Conservation (phyloP, 1,140 invertebrate genomes). For the Hycleus phaleratus region DNA sequence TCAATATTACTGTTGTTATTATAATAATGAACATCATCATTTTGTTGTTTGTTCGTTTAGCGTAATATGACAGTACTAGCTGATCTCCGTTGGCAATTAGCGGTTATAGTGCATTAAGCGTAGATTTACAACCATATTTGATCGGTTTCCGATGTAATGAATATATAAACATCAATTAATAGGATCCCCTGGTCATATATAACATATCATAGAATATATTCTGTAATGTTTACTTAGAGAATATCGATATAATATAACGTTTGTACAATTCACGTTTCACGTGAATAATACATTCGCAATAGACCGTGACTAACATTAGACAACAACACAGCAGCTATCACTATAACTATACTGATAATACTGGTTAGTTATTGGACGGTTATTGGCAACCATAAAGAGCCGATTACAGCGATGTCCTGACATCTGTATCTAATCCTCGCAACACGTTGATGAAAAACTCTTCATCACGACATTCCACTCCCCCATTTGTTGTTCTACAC, state of each 20-base stretch:
- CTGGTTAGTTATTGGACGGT: slow-evolving; percentile 25
- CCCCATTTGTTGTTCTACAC: too few relatives aligned
- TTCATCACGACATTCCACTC: slow-evolving; percentile 9
- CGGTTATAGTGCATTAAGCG: slow-evolving; percentile 13
- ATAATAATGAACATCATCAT: too few relatives aligned
- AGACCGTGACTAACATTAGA: slow-evolving; percentile 14
- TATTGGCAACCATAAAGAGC: slow-evolving; percentile 25
- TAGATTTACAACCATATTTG: slow-evolving; percentile 12
- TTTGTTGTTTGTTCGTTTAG: too few relatives aligned
- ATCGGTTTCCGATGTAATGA: slow-evolving; percentile 14
- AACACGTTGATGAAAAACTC: slow-evolving; percentile 19
- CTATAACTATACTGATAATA: slow-evolving; percentile 14
- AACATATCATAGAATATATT: slow-evolving; percentile 13
- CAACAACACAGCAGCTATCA: slow-evolving; percentile 7
- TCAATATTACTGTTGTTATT: too few relatives aligned
- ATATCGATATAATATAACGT: background rate
- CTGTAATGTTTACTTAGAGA: slow-evolving; percentile 15
- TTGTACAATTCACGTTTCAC: slow-evolving; percentile 14
- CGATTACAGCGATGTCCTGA: slow-evolving; percentile 21
- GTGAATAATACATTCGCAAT: slow-evolving; percentile 20
- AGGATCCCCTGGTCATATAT: slow-evolving; percentile 13
- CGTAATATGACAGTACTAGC: background rate
- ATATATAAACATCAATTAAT: slow-evolving; percentile 16
- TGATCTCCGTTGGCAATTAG: slow-evolving; percentile 10
- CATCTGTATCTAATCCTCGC: slow-evolving; percentile 25